A percentile compares a stretch with the other conserved stretches of the same genome.
Conservation (phyloP, 2,113 vertebrate genomes). For the Cyphomyrus discorhynchus region DNA sequence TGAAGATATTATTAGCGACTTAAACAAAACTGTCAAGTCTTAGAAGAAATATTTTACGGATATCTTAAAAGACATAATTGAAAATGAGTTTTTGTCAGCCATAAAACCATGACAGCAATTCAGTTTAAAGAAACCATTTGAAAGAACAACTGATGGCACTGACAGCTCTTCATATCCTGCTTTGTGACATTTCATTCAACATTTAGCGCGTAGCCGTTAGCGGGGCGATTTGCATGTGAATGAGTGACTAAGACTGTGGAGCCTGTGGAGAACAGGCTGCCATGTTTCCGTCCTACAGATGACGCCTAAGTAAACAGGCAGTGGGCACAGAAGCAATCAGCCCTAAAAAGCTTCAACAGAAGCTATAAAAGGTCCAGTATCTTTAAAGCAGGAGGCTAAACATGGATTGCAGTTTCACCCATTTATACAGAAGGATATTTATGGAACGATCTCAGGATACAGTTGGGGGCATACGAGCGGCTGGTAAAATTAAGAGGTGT, state of each 20-base stretch:
- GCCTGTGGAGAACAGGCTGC: not conserved
- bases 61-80: not conserved
- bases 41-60: not conserved
- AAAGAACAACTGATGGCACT: not conserved
- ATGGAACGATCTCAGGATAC: not conserved
- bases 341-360: not conserved
- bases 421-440: not conserved
- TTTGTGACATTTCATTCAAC: not conserved
- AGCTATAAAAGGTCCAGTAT: not conserved
- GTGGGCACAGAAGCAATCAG: not conserved
- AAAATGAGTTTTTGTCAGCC: not conserved
- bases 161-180: not conserved
- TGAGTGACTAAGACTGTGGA: not conserved
- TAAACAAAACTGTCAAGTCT: not conserved
- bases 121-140: not conserved
- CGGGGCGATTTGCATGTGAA: not conserved
- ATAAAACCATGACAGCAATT: not conserved
- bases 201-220: not conserved
- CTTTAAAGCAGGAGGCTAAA: not conserved
- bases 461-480: not conserved
- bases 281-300: not conserved
- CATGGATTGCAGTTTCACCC: not conserved
- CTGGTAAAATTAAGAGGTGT: not conserved
- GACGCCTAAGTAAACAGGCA: constrained; percentile 8
- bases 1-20: not conserved